Evolutionary conservation across 2,797 vertebrate genomes (phyloP).

Genomic region (Acanthiza pusilla): DNA sequence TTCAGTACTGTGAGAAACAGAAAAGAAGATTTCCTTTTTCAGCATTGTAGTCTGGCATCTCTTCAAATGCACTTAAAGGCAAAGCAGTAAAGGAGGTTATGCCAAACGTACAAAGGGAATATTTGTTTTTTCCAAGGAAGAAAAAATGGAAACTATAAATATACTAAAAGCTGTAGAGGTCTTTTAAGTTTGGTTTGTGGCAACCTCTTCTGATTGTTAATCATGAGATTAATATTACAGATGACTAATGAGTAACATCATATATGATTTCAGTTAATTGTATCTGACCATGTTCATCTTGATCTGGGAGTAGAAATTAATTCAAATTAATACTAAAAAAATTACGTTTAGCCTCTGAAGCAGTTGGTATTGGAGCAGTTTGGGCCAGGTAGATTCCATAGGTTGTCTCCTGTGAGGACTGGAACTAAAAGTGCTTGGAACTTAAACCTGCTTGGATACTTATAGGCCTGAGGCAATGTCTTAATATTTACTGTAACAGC

Average conservation of each 20-base stretch:
- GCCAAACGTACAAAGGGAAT: not conserved
- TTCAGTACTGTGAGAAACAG: not conserved
- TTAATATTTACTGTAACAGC: not conserved
- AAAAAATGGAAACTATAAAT: not conserved
- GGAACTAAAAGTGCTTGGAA: too few relatives aligned
- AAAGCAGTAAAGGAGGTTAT: not conserved
- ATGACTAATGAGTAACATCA: not conserved
- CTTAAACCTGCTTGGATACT: not conserved
- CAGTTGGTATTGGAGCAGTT: not conserved
- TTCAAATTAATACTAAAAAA: not conserved
- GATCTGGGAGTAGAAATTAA: not conserved
- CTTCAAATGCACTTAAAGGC: not conserved
- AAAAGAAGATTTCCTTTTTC: not conserved
- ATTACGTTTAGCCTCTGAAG: not conserved
- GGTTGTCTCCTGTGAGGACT: not conserved
- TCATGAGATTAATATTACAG: not conserved
- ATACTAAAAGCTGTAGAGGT: not conserved
- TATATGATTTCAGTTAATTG: not conserved
- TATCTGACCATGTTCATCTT: not conserved
- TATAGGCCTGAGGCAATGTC: not conserved
- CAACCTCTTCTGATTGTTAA: not conserved
- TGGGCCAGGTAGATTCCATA: not conserved
- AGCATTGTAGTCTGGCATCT: not conserved
- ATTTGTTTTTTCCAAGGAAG: not conserved
- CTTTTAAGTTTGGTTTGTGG: not conserved